phyloP scores from a whole-genome alignment of 2,888 invertebrate genomes.

The Pilophorus perplexus region DNA sequence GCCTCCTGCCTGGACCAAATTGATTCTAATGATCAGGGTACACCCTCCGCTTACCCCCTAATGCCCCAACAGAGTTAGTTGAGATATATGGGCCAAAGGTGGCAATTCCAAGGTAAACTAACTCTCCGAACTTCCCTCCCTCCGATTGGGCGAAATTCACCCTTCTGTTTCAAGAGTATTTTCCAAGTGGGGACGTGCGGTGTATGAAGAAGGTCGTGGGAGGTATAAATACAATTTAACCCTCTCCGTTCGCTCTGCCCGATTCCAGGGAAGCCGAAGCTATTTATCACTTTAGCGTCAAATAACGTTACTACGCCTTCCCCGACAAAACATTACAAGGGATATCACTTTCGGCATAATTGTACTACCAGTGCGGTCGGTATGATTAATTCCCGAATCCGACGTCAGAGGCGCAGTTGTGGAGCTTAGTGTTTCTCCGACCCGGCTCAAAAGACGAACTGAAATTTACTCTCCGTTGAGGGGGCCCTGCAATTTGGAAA shows the following conservation, averaged over 20 bases:
- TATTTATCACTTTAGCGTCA: constrained; percentile 30
- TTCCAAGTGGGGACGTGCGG: too few relatives aligned
- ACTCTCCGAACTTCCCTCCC: neutral
- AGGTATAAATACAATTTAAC: too few relatives aligned
- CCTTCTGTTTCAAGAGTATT: too few relatives aligned
- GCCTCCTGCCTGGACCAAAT: neutral
- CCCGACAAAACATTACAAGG: constrained; percentile 29
- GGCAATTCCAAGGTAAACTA: constrained; percentile 16
- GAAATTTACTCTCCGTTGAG: too few relatives aligned
- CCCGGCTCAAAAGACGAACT: too few relatives aligned
- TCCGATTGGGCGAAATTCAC: too few relatives aligned
- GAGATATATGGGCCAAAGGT: constrained; percentile 24
- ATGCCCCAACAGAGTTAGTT: constrained; percentile 1
- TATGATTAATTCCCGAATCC: constrained; percentile 27
- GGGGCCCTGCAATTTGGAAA: too few relatives aligned
- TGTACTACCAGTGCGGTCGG: constrained; percentile 17
- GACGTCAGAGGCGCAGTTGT: constrained; percentile 12
- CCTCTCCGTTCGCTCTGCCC: too few relatives aligned
- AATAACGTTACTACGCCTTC: constrained; percentile 31
- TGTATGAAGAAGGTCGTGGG: too few relatives aligned
- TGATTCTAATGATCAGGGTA: constrained; percentile 24
- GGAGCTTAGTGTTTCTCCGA: neutral
- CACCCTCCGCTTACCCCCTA: neutral
- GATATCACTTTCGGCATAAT: constrained; percentile 34
- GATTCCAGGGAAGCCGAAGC: too few relatives aligned